Conservation (phyloP, 2,888 invertebrate species). For the Ceriagrion tenellum region DNA sequence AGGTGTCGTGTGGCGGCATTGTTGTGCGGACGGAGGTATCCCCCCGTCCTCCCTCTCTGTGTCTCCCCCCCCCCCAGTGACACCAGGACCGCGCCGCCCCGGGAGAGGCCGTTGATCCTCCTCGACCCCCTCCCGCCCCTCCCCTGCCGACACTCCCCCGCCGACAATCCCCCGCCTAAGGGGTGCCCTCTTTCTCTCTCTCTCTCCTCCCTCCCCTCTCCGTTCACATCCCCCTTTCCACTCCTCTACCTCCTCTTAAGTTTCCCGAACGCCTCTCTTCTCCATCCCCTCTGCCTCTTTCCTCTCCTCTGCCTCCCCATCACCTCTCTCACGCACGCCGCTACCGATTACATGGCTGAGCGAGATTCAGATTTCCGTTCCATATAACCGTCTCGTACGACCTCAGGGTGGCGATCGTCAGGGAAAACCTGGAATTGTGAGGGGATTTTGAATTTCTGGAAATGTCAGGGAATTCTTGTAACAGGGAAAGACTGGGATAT, state of each 20-base stretch:
- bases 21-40: not conserved
- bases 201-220: too few relatives aligned
- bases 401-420: too few relatives aligned
- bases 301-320: not conserved
- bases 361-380: too few relatives aligned
- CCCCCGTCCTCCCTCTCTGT: not conserved
- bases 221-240: too few relatives aligned
- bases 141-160: too few relatives aligned
- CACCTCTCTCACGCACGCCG: constrained; percentile 53
- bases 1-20: not conserved
- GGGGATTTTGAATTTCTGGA: too few relatives aligned
- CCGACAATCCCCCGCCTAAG: not conserved
- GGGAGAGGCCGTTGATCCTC: not conserved
- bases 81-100: too few relatives aligned
- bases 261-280: not conserved
- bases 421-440: too few relatives aligned
- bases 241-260: too few relatives aligned
- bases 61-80: not conserved
- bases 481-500: too few relatives aligned
- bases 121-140: not conserved
- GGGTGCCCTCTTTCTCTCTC: not conserved
- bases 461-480: too few relatives aligned
- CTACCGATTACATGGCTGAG: not conserved
- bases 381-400: too few relatives aligned
- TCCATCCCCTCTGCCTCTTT: not conserved